Percentiles rank a stretch among this genome's conserved stretches.
Conservation (phyloP, 2,888 invertebrate genomes). For the Mythimna ferrago region DNA sequence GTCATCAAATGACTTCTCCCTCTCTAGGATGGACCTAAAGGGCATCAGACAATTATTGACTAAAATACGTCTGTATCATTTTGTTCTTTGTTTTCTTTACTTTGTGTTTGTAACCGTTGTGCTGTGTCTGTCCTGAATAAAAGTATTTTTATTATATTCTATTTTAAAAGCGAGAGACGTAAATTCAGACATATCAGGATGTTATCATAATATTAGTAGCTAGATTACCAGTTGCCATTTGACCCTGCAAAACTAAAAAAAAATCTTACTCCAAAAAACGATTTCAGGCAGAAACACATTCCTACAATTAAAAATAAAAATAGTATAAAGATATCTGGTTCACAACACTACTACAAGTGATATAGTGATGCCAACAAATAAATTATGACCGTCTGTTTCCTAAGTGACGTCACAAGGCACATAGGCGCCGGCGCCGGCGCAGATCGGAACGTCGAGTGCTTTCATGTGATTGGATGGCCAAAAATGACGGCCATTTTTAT, state of each 20-base stretch:
- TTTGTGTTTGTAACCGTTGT: too few relatives aligned
- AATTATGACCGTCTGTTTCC: slow-evolving; percentile 58
- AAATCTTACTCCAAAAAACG: slow-evolving; percentile 1
- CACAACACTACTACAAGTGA: slow-evolving; percentile 45
- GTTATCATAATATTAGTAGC: not conserved
- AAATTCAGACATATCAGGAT: not conserved
- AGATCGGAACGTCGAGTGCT: slow-evolving; percentile 72
- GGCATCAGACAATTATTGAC: too few relatives aligned
- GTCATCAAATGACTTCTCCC: too few relatives aligned
- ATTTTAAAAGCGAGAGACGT: not conserved
- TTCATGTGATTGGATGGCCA: slow-evolving; percentile 62
- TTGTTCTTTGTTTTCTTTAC: too few relatives aligned
- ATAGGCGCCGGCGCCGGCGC: slow-evolving; percentile 73
- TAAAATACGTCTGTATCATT: too few relatives aligned
- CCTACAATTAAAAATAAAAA: slow-evolving; percentile 36
- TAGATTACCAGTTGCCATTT: too few relatives aligned
- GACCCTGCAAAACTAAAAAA: not conserved
- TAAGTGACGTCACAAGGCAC: slow-evolving; percentile 60
- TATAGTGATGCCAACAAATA: slow-evolving; percentile 51
- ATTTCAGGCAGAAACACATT: slow-evolving; percentile 4
- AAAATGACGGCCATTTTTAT: slow-evolving; percentile 55
- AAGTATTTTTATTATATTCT: not conserved
- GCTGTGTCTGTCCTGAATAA: too few relatives aligned
- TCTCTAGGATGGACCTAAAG: too few relatives aligned
- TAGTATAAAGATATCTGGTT: slow-evolving; percentile 39